Percentiles rank a stretch among this genome's conserved stretches.
Evolutionary conservation across 2,797 vertebrate species (phyloP).

Genomic region (Melanitta fusca): DNA sequence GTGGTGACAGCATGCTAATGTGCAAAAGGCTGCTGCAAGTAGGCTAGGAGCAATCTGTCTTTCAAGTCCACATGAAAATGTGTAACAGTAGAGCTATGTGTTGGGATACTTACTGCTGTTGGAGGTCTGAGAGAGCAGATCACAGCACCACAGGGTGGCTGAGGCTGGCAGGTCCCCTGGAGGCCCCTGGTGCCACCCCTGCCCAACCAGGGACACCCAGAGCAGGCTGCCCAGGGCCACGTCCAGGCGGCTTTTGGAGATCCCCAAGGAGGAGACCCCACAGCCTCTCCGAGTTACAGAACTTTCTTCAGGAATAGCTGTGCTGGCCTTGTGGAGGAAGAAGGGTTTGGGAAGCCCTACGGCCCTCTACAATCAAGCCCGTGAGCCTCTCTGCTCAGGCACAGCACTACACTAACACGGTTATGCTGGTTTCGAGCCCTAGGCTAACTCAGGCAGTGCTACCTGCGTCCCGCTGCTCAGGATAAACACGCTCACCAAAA

Average conservation of each 20-base stretch:
- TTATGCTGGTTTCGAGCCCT: background rate
- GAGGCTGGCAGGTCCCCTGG: background rate
- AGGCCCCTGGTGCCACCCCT: too few relatives aligned
- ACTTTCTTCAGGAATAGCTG: background rate
- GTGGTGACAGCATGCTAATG: fast-evolving
- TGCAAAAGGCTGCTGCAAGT: background rate
- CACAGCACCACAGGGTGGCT: background rate
- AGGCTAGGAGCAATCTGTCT: background rate
- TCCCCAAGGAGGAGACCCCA: background rate
- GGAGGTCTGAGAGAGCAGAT: background rate
- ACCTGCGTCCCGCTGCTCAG: background rate
- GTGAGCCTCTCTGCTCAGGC: background rate
- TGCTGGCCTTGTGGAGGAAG: background rate
- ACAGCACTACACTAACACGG: background rate
- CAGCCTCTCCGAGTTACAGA: background rate
- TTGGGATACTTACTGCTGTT: background rate
- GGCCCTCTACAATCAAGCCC: background rate
- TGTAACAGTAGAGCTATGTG: fast-evolving
- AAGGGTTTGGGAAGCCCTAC: background rate
- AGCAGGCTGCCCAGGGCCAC: background rate
- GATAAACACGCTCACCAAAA: background rate
- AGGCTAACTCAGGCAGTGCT: background rate
- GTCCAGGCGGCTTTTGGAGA: background rate
- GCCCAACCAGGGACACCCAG: background rate
- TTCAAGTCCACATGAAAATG: background rate